Evolutionary conservation across 2,888 invertebrate species (phyloP), one percentile per base, ranked within the genome.

Genomic region (Xanthia icteritia): DNA sequence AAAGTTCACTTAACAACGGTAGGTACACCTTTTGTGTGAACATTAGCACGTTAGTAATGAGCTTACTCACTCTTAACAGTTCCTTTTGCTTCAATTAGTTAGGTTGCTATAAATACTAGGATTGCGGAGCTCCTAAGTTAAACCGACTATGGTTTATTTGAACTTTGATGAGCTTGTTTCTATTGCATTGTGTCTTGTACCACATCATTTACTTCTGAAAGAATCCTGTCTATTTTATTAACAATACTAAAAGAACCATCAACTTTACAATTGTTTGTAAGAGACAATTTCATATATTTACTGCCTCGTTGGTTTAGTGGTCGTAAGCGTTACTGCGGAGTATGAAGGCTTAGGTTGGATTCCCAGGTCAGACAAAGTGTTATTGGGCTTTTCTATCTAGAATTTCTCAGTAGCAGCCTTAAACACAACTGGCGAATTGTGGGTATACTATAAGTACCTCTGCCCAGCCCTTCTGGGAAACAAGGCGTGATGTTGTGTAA

Each of bases 1-100:
- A 63, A 70, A 68, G 63, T 51, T 58, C 27, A 69, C 27, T 67
- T 67, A 60, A 63, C 67, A 76, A 71, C 67, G 51, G 71, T 76
- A 71, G 51, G 70, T 76, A 75, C 58, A 71, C 51, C 56, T 60
- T 61, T 79, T 79, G n/a, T 56, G 51, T 31, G 42, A 42, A 60
- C 58, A 58, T 80, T 75, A 58, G 61, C 70, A 45, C 58, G 20
- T 64, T 36, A 51, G 51, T 79, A 71, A 75, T 51, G 73, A 79
- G 42, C 23, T 51, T 61, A 48, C 13, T 68, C n/a, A 58, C 58
- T 51, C 58, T 73, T 73, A 42, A 73, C 74, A 42, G 73, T 60
- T 61, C 70, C 20, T 61, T 9, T 61, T n/a, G 11, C 20, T 36
- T 42, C 20, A 73, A 73, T 11, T 27, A 48, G 17, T 42, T 23